Evolutionary conservation across 2,113 vertebrate genomes (phyloP).

Genomic region (Ovis aries): ARS-UI_Ramb_v3.0 NC_056067.1:13740501-13741000

Average conservation of each 20-base stretch:
- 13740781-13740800: not conserved
- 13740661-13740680: not conserved
- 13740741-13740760: no score
- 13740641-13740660: no score
- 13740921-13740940: rapidly evolving
- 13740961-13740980: not conserved
- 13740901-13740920: not conserved
- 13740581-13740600: no score
- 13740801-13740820: not conserved
- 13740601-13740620: no score
- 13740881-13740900: not conserved
- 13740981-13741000: not conserved
- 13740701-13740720: no score
- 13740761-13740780: not conserved
- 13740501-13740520: not conserved
- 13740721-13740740: not conserved
- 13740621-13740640: rapidly evolving
- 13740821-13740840: no score
- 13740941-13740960: not conserved
- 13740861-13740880: not conserved
- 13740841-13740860: not conserved
- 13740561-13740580: not conserved
- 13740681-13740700: not conserved
- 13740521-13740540: not conserved
- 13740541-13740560: not conserved